phyloP scores from a whole-genome alignment of 1,140 invertebrate species.

The Danaus melanippus region DNA sequence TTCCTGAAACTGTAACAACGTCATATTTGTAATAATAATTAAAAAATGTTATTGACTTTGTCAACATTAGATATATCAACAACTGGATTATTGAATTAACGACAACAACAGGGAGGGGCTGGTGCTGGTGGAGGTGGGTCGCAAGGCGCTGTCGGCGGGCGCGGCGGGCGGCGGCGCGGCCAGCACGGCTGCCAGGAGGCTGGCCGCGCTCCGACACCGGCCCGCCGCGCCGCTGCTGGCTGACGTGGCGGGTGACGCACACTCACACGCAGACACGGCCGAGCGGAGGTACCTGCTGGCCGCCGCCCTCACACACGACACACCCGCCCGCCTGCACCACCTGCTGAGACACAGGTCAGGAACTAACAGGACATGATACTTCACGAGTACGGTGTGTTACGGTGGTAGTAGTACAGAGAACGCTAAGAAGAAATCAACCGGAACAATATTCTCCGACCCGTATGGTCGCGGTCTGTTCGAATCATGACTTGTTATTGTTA shows the following conservation, averaged over 20 bases:
- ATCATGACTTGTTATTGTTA: too few relatives aligned
- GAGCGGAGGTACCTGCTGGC: constrained; percentile 27
- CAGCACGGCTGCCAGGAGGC: constrained; percentile 27
- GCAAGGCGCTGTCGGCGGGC: constrained; percentile 26
- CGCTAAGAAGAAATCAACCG: too few relatives aligned
- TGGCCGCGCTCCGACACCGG: constrained; percentile 33
- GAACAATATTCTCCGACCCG: too few relatives aligned
- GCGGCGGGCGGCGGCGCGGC: constrained; percentile 25
- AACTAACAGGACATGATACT: not conserved
- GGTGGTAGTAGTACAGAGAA: not conserved
- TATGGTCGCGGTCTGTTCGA: too few relatives aligned
- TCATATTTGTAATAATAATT: too few relatives aligned
- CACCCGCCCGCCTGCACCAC: constrained; percentile 20
- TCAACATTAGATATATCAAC: too few relatives aligned
- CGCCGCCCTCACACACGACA: constrained; percentile 28
- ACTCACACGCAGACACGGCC: constrained; percentile 27
- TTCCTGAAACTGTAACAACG: too few relatives aligned
- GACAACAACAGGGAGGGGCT: constrained; percentile 30
- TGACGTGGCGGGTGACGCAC: constrained; percentile 21
- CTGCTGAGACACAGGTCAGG: constrained; percentile 32
- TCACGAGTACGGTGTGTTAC: too few relatives aligned
- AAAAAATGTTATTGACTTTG: too few relatives aligned
- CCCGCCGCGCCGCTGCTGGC: constrained; percentile 34
- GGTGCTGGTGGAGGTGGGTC: constrained; percentile 36
- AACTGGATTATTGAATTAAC: too few relatives aligned